Evolutionary conservation across 2,888 invertebrate genomes (phyloP).

Genomic region (Acronicta psi): DNA sequence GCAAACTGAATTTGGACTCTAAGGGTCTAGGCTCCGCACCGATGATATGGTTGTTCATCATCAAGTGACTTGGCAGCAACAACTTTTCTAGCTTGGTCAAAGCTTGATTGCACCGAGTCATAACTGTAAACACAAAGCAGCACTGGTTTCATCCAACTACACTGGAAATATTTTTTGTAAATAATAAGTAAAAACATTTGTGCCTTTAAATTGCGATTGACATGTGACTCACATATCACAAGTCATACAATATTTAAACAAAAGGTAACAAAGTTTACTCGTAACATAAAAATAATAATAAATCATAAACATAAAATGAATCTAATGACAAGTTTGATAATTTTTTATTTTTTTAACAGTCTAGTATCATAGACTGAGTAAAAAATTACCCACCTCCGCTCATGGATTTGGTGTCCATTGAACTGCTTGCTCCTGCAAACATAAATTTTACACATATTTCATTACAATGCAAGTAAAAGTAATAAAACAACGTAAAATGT

Average conservation of each 20-base stretch:
- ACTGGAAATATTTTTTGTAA: slow-evolving; percentile 9
- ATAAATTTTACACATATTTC: slow-evolving; percentile 35
- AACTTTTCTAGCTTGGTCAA: slow-evolving; percentile 71
- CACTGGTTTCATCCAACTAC: slow-evolving; percentile 48
- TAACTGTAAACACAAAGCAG: slow-evolving; percentile 79
- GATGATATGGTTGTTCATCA: slow-evolving; percentile 69
- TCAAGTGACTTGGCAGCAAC: slow-evolving; percentile 74
- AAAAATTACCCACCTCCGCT: slow-evolving; percentile 73
- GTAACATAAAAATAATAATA: too few species aligned
- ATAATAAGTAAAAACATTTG: background rate
- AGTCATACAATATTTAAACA: too few species aligned
- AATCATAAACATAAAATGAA: too few species aligned
- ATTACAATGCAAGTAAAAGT: slow-evolving; percentile 8
- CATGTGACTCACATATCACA: too few species aligned
- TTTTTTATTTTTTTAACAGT: too few species aligned
- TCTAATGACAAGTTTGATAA: too few species aligned
- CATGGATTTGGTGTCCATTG: slow-evolving; percentile 69
- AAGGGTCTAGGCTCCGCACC: slow-evolving; percentile 47
- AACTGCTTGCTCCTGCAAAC: slow-evolving; percentile 73
- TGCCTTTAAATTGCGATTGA: too few species aligned
- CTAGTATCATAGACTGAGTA: background rate
- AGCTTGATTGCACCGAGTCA: slow-evolving; percentile 80
- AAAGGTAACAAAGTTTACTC: too few species aligned
- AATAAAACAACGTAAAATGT: slow-evolving; percentile 1
- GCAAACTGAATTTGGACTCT: slow-evolving; percentile 75